Conservation (phyloP, 2,113 vertebrate genomes). For the Phainopepla nitens region DNA sequence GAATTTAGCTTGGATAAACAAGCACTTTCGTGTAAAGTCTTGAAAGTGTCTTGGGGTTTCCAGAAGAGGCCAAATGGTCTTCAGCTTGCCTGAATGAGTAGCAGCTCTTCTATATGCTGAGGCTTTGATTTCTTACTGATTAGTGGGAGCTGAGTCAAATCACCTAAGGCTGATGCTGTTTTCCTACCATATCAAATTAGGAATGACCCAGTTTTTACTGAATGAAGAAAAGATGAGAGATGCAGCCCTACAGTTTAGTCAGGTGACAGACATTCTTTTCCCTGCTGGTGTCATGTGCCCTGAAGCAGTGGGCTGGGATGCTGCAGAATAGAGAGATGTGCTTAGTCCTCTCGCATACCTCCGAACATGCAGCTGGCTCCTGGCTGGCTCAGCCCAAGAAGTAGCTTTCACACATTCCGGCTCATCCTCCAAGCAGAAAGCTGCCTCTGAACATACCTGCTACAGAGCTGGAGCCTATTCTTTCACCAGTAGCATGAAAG, state of each 20-base stretch:
- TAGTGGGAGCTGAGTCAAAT: not conserved
- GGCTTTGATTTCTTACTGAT: not conserved
- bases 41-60: not conserved
- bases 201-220: not conserved
- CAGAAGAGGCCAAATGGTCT: not conserved
- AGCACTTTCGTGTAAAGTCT: not conserved
- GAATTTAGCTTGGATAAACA: not conserved
- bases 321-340: not conserved
- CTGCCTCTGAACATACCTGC: not conserved
- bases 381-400: not conserved
- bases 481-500: not conserved
- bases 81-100: not conserved
- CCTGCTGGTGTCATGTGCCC: not conserved
- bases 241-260: not conserved
- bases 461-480: not conserved
- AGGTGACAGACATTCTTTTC: not conserved
- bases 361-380: not conserved
- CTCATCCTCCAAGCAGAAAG: not conserved
- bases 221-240: not conserved
- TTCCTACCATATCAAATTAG: not conserved
- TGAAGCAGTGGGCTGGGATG: not conserved
- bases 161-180: not conserved
- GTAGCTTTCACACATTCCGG: not conserved
- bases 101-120: not conserved
- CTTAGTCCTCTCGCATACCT: not conserved